Conservation (phyloP, 2,113 vertebrate genomes). For the Lucifuga dentata region DNA sequence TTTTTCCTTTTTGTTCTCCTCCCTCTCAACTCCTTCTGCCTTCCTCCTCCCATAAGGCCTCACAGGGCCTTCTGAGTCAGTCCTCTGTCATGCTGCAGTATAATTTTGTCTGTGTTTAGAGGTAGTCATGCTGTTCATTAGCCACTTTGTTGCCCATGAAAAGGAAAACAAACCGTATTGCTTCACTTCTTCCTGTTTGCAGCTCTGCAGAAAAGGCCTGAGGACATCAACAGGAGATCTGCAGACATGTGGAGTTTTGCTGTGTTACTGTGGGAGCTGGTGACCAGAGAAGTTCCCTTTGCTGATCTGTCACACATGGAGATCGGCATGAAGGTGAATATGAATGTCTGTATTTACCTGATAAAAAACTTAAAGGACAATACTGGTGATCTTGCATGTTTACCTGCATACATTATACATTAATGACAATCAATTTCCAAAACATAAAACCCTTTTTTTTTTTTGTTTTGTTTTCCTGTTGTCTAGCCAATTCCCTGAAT, state of each 20-base stretch:
- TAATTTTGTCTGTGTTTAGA: slow-evolving; percentile 45
- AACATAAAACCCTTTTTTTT: no score
- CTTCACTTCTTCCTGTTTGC: slow-evolving; percentile 4
- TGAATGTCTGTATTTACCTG: no score
- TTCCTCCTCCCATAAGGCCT: slow-evolving; percentile 12
- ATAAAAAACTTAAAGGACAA: no score
- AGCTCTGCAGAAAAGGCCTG: slow-evolving; percentile 96
- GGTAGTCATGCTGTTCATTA: slow-evolving; percentile 15
- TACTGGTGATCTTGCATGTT: no score
- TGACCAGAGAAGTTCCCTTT: slow-evolving; percentile 97
- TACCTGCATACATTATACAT: no score
- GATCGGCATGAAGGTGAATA: slow-evolving; percentile 88
- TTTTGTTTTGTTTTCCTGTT: no score
- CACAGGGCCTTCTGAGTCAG: slow-evolving; percentile 41
- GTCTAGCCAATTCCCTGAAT: no score
- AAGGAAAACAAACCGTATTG: slow-evolving; percentile 15
- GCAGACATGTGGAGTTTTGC: slow-evolving; percentile 99
- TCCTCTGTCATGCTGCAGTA: slow-evolving; percentile 15
- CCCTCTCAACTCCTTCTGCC: not conserved
- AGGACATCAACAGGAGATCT: slow-evolving; percentile 96
- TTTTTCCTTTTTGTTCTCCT: not conserved
- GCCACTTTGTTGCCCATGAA: slow-evolving; percentile 10
- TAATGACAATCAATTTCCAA: no score
- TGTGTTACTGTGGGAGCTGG: slow-evolving; percentile 95
- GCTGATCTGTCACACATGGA: slow-evolving; percentile 99